Evolutionary conservation across 2,797 vertebrate genomes (phyloP), one percentile per base, ranked within the genome.

Genomic region (Acanthis flammea): DNA sequence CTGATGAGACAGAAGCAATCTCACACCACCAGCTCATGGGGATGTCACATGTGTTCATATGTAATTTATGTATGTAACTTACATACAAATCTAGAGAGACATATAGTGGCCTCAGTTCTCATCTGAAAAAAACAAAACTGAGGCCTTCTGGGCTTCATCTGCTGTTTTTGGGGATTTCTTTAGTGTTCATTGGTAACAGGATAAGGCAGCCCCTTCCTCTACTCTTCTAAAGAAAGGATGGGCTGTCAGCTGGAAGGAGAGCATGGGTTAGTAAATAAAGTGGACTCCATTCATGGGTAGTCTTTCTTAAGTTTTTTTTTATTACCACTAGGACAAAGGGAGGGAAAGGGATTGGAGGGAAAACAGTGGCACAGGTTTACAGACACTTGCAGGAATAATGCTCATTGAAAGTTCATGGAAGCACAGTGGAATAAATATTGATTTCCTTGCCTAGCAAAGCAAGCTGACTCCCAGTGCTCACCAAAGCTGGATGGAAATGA

Each of bases 11-110:
- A 42, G 33, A 31, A 86, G 33, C 19, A 31, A 10, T 13, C 6
- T 4, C 6, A 8, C 25, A 27, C 27, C 19, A 16, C 14, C 0
- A 1, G 39, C 27, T 53, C 61, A 51, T 0, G 0, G 12, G 30
- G 12, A 22, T 27, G 13, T 53, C 60, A 27, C 18, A 10, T 2
- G 1, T 23, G 23, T 51, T 88, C 23, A 4, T 4, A 1, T 27
- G 18, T 50, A 60, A 54, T 28, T 33, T 41, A 41, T 41, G 41
- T 41, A 41, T 18, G 41, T 41, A 41, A 41, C 2, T 22, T 58
- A 44, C 10, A 47, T 66, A 62, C 8, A 76, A 45, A 83, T 28
- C 10, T 24, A 7, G 55, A 53, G 16, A 39, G 15, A 37, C 13
- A 30, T 25, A 13, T 18, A 28, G 6, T 41, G 14, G 9, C 42